phyloP scores from a whole-genome alignment of 2,888 invertebrate genomes.

The Clanis bilineata region DNA sequence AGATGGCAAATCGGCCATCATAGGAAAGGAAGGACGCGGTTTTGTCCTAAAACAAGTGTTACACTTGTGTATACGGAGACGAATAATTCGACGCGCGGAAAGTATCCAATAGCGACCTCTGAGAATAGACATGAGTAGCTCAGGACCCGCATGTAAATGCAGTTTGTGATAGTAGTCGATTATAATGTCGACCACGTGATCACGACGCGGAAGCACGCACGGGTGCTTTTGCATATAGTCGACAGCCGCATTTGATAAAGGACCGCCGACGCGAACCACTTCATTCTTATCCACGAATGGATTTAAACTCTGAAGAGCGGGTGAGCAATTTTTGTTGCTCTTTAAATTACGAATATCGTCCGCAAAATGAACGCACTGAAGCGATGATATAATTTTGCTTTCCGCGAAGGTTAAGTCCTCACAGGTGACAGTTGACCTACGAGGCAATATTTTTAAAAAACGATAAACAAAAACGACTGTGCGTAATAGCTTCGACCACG shows the following conservation, averaged over 20 bases:
- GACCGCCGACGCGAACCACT: no score
- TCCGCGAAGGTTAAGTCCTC: conserved; percentile 8
- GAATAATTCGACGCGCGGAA: no score
- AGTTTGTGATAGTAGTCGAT: conserved; percentile 21
- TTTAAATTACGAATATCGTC: conserved; percentile 7
- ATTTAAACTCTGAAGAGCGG: background rate
- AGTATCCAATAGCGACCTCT: no score
- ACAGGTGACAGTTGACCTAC: background rate
- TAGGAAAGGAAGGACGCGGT: no score
- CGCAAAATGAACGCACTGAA: conserved; percentile 17
- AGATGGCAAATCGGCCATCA: no score
- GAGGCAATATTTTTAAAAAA: conserved; percentile 18
- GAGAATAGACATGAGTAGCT: no score
- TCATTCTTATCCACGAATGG: no score
- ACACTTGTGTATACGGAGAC: no score
- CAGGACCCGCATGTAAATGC: conserved; percentile 23
- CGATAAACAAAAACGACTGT: no score
- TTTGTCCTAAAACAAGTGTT: no score
- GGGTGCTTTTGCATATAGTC: background rate
- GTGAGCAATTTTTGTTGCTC: background rate
- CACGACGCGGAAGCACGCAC: no score
- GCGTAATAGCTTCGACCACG: conserved; percentile 15
- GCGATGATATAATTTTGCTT: background rate
- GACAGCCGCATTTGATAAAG: conserved; percentile 7
- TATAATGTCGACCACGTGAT: conserved; percentile 17